Conservation (phyloP, 2,113 vertebrate genomes). For the Genyomyrus donnyi region DNA sequence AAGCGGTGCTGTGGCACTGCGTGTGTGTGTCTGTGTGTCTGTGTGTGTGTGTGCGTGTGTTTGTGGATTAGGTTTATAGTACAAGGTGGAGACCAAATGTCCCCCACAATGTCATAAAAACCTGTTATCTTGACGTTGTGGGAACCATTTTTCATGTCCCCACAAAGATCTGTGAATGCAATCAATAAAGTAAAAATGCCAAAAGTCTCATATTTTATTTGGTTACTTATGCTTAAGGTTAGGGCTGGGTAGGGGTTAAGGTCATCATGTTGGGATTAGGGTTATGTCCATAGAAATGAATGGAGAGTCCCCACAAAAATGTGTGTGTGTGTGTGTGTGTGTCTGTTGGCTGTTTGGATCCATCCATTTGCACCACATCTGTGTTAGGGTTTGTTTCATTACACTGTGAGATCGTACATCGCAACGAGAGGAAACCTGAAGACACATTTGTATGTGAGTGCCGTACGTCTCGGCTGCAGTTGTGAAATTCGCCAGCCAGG, state of each 20-base stretch:
- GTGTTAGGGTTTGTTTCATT: not conserved
- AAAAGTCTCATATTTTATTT: too few species aligned
- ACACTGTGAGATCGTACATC: conserved; percentile 17
- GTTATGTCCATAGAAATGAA: too few species aligned
- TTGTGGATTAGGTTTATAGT: too few species aligned
- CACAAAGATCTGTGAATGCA: too few species aligned
- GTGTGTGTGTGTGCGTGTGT: conserved; percentile 12
- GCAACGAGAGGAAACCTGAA: conserved; percentile 30
- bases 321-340: not conserved
- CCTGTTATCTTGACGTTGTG: too few species aligned
- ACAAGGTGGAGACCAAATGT: too few species aligned
- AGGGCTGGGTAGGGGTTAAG: too few species aligned
- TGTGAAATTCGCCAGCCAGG: conserved; percentile 54
- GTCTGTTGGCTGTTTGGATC: not conserved
- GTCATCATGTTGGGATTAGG: too few species aligned
- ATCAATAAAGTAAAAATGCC: too few species aligned
- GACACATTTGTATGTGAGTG: conserved; percentile 49
- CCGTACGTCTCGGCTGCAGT: conserved; percentile 46
- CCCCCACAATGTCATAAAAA: too few species aligned
- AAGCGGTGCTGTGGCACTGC: conserved; percentile 34
- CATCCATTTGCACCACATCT: not conserved
- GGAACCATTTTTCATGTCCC: too few species aligned
- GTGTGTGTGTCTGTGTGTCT: not conserved
- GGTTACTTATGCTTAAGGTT: too few species aligned
- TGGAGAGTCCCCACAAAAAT: conserved; percentile 23